These are phyloP conservation scores for Gymnoscelis rufifasciata DNA, from an alignment of 2,888 invertebrate genomes.

Conservation along the genomic window DNA sequence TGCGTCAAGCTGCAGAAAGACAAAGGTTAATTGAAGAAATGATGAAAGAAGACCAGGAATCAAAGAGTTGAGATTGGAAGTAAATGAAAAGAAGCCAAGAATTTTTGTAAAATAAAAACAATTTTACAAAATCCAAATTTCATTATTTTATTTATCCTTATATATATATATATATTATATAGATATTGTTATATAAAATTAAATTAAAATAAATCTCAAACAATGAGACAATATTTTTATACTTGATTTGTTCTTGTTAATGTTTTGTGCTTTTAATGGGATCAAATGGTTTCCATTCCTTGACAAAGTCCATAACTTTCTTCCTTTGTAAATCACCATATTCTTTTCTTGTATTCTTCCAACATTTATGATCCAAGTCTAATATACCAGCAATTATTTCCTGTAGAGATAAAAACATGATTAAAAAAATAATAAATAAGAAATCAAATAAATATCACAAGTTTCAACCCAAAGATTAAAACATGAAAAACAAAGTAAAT, in stretches of 20 bases:
- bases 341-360: constrained; percentile 90
- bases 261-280: constrained; percentile 50
- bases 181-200: too few relatives aligned
- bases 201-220: too few relatives aligned
- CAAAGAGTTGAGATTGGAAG: background rate
- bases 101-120: too few relatives aligned
- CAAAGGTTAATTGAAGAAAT: constrained; percentile 86
- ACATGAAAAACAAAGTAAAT: too few relatives aligned
- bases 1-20: constrained; percentile 91
- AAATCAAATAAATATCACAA: too few relatives aligned
- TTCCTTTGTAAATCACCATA: constrained; percentile 85
- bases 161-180: too few relatives aligned
- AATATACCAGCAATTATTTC: constrained; percentile 98
- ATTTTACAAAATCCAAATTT: too few relatives aligned
- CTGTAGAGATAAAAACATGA: too few relatives aligned
- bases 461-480: background rate
- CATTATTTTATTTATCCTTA: too few relatives aligned
- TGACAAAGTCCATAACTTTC: constrained; percentile 86
- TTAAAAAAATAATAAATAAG: too few relatives aligned
- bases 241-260: background rate
- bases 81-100: background rate
- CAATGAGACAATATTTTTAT: too few relatives aligned
- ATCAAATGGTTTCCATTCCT: constrained; percentile 85
- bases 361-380: constrained; percentile 89
- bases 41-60: constrained; percentile 74